Evolutionary conservation across 1,140 invertebrate species (phyloP).

Genomic region (Drosophila subpulchrella): DNA sequence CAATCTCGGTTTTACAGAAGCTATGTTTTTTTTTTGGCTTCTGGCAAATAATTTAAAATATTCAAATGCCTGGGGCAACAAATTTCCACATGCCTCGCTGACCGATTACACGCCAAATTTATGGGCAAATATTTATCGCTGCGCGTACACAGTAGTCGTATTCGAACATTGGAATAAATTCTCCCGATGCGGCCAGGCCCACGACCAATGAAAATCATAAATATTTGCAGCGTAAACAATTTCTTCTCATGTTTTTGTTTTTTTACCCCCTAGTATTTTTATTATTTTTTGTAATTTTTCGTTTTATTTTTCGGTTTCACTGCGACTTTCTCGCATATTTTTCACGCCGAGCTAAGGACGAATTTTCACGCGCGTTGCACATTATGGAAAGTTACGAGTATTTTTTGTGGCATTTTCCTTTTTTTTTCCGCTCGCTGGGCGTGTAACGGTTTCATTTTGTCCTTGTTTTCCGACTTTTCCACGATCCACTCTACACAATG

Average conservation of each 20-base stretch:
- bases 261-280: neutral
- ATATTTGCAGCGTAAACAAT: slow-evolving; percentile 77
- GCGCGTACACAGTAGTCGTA: slow-evolving; percentile 33
- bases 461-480: slow-evolving; percentile 35
- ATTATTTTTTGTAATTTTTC: slow-evolving; percentile 19
- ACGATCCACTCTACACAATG: slow-evolving; percentile 68
- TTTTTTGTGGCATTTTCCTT: slow-evolving; percentile 18
- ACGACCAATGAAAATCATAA: slow-evolving; percentile 63
- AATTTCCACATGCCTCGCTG: slow-evolving; percentile 37
- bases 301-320: slow-evolving; percentile 34
- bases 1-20: slow-evolving; percentile 1
- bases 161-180: slow-evolving; percentile 66
- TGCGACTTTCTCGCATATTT: slow-evolving; percentile 48
- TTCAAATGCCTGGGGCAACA: slow-evolving; percentile 41
- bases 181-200: slow-evolving; percentile 17
- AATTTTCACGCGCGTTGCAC: slow-evolving; percentile 79
- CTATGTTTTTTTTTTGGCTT: neutral
- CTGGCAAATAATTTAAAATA: slow-evolving; percentile 23
- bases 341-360: slow-evolving; percentile 64
- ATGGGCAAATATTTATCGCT: slow-evolving; percentile 75
- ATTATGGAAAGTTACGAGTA: slow-evolving; percentile 61
- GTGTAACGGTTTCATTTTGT: slow-evolving; percentile 75
- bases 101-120: slow-evolving; percentile 67
- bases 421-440: slow-evolving; percentile 55
- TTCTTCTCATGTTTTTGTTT: slow-evolving; percentile 38